Conservation (phyloP, 2,797 vertebrate species). For the Staurois parvus region DNA sequence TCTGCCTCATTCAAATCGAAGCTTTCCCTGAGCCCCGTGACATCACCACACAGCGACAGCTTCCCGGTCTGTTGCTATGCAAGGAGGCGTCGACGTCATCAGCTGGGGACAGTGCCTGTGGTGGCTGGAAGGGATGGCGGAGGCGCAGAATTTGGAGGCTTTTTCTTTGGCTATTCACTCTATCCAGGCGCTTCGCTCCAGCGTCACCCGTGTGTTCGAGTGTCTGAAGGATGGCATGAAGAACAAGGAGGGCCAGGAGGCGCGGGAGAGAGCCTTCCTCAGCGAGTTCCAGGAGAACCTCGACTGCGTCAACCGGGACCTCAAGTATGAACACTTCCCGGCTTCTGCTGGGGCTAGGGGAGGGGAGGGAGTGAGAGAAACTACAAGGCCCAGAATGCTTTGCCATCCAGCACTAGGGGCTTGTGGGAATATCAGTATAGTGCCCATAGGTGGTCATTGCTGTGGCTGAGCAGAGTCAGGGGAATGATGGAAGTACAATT, state of each 20-base stretch:
- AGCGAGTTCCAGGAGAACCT: slow-evolving; percentile 93
- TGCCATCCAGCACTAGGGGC: not conserved
- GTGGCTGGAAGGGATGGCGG: slow-evolving; percentile 80
- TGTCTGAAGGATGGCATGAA: slow-evolving; percentile 95
- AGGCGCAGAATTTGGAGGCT: slow-evolving; percentile 89
- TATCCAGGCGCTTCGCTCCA: slow-evolving; percentile 95
- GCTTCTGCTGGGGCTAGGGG: not conserved
- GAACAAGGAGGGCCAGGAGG: slow-evolving; percentile 91
- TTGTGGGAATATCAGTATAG: too few relatives aligned
- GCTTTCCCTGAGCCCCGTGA: not conserved
- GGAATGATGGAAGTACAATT: too few relatives aligned
- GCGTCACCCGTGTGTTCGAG: slow-evolving; percentile 94
- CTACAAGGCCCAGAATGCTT: not conserved
- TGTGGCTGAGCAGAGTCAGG: too few relatives aligned
- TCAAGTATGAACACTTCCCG: slow-evolving; percentile 80
- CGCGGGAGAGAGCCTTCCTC: slow-evolving; percentile 90
- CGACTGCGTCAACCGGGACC: slow-evolving; percentile 93
- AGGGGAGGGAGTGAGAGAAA: not conserved
- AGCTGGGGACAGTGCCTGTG: not conserved
- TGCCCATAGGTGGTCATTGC: too few relatives aligned
- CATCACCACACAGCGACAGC: not conserved
- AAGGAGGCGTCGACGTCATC: slow-evolving; percentile 12
- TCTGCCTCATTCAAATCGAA: too few relatives aligned
- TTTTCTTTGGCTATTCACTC: slow-evolving; percentile 93
- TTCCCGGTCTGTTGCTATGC: not conserved